These are phyloP conservation scores for Drosophila auraria DNA, from an alignment of 1,140 invertebrate species.

Conservation along the genomic window DNA sequence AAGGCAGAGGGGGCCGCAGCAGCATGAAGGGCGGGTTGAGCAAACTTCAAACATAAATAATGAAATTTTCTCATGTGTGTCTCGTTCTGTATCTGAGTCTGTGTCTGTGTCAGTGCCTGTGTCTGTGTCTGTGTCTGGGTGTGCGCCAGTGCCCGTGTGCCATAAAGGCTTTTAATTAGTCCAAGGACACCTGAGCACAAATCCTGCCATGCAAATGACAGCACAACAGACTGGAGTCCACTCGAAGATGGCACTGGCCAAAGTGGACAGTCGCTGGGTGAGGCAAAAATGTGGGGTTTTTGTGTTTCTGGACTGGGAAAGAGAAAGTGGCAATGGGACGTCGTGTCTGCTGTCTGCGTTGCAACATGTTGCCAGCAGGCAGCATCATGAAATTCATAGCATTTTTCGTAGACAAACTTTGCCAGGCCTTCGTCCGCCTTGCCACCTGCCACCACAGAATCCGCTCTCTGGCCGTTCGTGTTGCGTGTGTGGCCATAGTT, in stretches of 20 bases:
- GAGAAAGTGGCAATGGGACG: neutral
- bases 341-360: slow-evolving; percentile 18
- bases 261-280: slow-evolving; percentile 20
- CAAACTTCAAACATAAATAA: slow-evolving; percentile 76
- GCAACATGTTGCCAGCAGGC: slow-evolving; percentile 36
- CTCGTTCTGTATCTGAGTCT: slow-evolving; percentile 14
- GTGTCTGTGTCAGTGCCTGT: neutral
- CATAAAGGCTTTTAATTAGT: slow-evolving; percentile 74
- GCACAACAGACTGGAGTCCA: slow-evolving; percentile 38
- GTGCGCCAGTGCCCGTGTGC: slow-evolving; percentile 10
- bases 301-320: neutral
- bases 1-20: neutral
- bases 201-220: slow-evolving; percentile 50
- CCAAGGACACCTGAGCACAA: slow-evolving; percentile 69
- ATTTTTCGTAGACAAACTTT: slow-evolving; percentile 49
- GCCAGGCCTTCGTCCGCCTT: neutral
- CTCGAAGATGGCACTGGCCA: slow-evolving; percentile 28
- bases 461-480: neutral
- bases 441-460: neutral
- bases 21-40: slow-evolving; percentile 1
- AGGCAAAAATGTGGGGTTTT: neutral
- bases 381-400: slow-evolving; percentile 25
- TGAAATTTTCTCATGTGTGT: slow-evolving; percentile 54
- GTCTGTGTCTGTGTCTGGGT: neutral
- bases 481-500: slow-evolving; percentile 54